Conservation (phyloP, 37 sponge, comb jelly and placozoan species). For the Eunapius fragilis region DNA sequence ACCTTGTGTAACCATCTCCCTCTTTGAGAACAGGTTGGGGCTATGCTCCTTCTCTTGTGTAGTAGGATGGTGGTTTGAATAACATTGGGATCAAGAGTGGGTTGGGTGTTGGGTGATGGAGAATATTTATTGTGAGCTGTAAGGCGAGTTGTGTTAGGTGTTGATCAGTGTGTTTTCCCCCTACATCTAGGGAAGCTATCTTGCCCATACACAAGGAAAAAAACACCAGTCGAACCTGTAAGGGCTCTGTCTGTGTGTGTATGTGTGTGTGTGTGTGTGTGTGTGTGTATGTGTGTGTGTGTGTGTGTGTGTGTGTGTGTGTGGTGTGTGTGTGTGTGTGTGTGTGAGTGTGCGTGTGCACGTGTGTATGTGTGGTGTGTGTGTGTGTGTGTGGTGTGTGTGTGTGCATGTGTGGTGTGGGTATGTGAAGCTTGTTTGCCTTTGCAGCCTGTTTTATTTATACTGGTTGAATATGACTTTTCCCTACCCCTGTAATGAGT, state of each 20-base stretch:
- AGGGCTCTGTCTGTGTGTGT: slow-evolving; percentile 20
- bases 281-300: slow-evolving; percentile 13
- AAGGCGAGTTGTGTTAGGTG: too few species aligned
- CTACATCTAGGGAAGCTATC: slow-evolving; percentile 84
- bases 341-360: slow-evolving; percentile 8
- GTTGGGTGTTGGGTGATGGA: too few species aligned
- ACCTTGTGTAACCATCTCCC: too few species aligned
- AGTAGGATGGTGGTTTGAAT: too few species aligned
- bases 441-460: too few species aligned
- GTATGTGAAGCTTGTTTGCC: too few species aligned
- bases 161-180: neutral
- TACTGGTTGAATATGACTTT: too few species aligned
- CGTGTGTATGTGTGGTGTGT: neutral
- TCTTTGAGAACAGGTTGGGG: too few species aligned
- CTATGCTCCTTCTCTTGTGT: too few species aligned
- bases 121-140: too few species aligned
- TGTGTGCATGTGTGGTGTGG: neutral
- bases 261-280: slow-evolving; percentile 40
- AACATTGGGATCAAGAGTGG: too few species aligned
- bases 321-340: slow-evolving; percentile 11
- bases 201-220: slow-evolving; percentile 98
- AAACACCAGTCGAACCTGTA: slow-evolving; percentile 97
- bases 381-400: neutral
- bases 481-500: too few species aligned
- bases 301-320: neutral